phyloP scores from a whole-genome alignment of 2,888 invertebrate genomes.

The Oscheius myriophilus region DNA sequence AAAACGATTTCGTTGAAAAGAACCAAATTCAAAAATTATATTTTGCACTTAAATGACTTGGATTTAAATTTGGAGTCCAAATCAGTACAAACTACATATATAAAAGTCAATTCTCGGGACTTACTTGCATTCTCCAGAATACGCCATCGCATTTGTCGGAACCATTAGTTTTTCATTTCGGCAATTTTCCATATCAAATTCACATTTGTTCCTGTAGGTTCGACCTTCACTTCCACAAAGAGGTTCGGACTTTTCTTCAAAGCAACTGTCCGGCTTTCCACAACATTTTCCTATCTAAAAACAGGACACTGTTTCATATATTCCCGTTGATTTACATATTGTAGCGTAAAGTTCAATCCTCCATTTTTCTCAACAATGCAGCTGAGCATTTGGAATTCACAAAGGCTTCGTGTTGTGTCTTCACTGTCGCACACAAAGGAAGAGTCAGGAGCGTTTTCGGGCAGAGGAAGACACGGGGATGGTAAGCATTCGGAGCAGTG shows the following conservation, averaged over 20 bases:
- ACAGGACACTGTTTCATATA: neutral
- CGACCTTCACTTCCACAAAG: conserved; percentile 59
- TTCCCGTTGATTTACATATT: conserved; percentile 49
- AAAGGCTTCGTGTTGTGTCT: conserved; percentile 58
- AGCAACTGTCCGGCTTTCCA: conserved; percentile 48
- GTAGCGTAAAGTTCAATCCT: conserved; percentile 63
- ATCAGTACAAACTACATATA: too few species aligned
- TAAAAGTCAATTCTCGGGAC: too few species aligned
- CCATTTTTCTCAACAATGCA: conserved; percentile 63
- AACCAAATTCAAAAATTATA: too few species aligned
- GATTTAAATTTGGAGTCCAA: too few species aligned
- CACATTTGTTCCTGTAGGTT: conserved; percentile 56
- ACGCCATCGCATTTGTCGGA: conserved; percentile 25
- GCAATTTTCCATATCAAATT: conserved; percentile 45
- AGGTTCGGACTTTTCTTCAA: conserved; percentile 42
- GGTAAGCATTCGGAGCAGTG: conserved; percentile 60
- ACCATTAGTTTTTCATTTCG: conserved; percentile 51
- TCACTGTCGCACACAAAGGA: conserved; percentile 63
- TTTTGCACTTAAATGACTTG: too few species aligned
- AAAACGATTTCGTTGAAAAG: too few species aligned
- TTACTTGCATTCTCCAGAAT: conserved; percentile 37
- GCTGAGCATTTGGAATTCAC: conserved; percentile 67
- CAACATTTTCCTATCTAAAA: conserved; percentile 56
- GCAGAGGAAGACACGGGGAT: conserved; percentile 54
- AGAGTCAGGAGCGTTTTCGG: conserved; percentile 55